Evolutionary conservation across 2,797 vertebrate genomes (phyloP), one percentile per base, ranked within the genome.

Genomic region (Chelmon rostratus): DNA sequence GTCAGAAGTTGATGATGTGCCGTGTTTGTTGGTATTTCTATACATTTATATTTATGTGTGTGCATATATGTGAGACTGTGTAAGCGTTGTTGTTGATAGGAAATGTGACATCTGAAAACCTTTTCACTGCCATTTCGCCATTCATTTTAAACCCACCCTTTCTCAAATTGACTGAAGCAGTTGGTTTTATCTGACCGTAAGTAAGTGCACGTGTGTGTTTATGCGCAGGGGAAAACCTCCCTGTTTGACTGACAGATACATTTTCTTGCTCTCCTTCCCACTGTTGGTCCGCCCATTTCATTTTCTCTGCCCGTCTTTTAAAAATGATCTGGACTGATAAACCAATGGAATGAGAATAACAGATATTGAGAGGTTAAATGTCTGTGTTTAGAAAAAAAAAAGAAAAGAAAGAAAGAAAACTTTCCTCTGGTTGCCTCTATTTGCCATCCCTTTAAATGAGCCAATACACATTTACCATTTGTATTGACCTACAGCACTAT

Each of bases 191-290:
- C 19, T 52, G 11, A 68, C 6, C 72, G 37, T 18, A 3, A 44
- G n/a, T 47, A 46, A 57, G 47, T 38, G 33, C 62, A 40, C 68
- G 28, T 62, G 59, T 49, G 56, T 49, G 62, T 35, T 31, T 62
- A 68, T 50, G 40, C 68, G 18, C 59, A 69, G 49, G 70, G 72
- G 86, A 84, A 86, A 84, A 82, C 62, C 57, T 89, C 57, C 61
- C 49, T 53, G 50, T 81, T 84, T 78, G 85, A 89, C 81, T 88
- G 86, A 85, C 87, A 86, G 83, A 85, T 88, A 81, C 86, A 88
- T 89, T 90, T 88, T 71, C 82, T 68, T 53, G 9, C 49, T 81
- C 53, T 53, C 56, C 59, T 79, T 73, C 21, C 67, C 61, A 33
- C 53, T 79, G 69, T 74, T 85, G 73, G 68, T 58, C 73, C 76